phyloP scores from a whole-genome alignment of 2,888 invertebrate species.

The Glomeris marginata region DNA sequence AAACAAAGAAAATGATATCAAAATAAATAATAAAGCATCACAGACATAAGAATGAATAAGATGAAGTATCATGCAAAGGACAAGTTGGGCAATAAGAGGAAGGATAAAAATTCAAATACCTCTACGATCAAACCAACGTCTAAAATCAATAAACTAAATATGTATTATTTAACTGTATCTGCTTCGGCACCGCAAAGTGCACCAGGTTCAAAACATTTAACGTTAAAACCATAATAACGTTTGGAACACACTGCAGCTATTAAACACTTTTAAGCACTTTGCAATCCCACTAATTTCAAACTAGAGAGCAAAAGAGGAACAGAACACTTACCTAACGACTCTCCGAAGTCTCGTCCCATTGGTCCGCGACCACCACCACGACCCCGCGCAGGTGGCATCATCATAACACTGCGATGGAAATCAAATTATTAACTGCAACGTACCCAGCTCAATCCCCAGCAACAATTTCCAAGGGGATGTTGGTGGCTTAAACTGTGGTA shows the following conservation, averaged over 20 bases:
- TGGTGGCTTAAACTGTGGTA: no score
- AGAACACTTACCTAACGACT: background rate
- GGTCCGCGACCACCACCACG: slow-evolving; percentile 17
- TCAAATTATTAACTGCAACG: no score
- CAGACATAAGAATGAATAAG: background rate
- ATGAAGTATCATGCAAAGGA: slow-evolving; percentile 14
- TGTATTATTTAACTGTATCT: background rate
- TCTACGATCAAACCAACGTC: background rate
- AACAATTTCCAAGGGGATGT: no score
- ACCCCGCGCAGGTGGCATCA: slow-evolving; percentile 17
- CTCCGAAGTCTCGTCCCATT: background rate
- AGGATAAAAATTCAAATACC: slow-evolving; percentile 1
- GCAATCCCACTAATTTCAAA: no score
- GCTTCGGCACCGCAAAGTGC: background rate
- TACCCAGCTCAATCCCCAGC: no score
- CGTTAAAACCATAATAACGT: no score
- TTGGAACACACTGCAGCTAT: no score
- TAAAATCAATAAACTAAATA: background rate
- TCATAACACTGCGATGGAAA: slow-evolving; percentile 17
- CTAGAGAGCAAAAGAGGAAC: slow-evolving; percentile 9
- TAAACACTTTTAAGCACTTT: slow-evolving; percentile 26
- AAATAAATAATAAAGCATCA: slow-evolving; percentile 1
- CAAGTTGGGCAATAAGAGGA: background rate
- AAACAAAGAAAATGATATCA: no score
- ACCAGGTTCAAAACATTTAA: background rate